These are phyloP conservation scores for Drosophila lini DNA, from an alignment of 1,140 invertebrate species.

Conservation along the genomic window DNA sequence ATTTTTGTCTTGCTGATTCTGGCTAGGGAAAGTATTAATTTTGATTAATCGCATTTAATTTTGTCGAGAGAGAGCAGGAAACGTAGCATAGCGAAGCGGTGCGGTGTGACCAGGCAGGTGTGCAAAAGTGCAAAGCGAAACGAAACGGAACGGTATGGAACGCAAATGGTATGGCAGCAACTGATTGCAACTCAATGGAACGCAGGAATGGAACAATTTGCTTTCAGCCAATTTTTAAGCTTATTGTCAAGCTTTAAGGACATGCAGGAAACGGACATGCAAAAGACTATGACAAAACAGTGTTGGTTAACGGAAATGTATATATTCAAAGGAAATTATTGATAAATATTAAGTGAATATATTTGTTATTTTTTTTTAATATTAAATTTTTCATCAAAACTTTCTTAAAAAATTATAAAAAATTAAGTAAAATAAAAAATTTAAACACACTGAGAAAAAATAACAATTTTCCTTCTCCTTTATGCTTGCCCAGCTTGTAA, in stretches of 20 bases:
- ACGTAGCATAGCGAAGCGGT: slow-evolving; percentile 23
- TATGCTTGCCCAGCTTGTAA: not conserved
- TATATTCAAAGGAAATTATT: not conserved
- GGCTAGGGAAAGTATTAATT: slow-evolving; percentile 42
- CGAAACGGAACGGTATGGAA: slow-evolving; percentile 38
- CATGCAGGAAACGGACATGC: slow-evolving; percentile 27
- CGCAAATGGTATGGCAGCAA: slow-evolving; percentile 17
- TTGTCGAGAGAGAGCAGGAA: slow-evolving; percentile 10
- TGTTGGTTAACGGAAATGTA: not conserved
- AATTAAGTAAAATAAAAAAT: not conserved
- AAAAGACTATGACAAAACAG: not conserved
- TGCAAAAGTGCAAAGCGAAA: slow-evolving; percentile 43
- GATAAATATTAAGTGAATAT: not conserved
- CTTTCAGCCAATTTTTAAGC: slow-evolving; percentile 22
- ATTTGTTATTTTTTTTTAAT: not conserved
- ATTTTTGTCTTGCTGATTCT: slow-evolving; percentile 42
- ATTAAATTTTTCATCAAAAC: not conserved
- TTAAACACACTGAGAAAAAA: not conserved
- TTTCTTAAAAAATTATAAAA: not conserved
- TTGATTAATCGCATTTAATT: slow-evolving; percentile 39
- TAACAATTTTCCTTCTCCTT: not conserved
- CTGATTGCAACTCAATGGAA: slow-evolving; percentile 18
- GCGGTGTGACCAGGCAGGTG: slow-evolving; percentile 25
- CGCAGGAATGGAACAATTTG: slow-evolving; percentile 32
- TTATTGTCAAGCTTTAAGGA: slow-evolving; percentile 1